Base-by-base conservation (phyloP, 2,797 vertebrate genomes). In the Leptatherina wallacei region DNA sequence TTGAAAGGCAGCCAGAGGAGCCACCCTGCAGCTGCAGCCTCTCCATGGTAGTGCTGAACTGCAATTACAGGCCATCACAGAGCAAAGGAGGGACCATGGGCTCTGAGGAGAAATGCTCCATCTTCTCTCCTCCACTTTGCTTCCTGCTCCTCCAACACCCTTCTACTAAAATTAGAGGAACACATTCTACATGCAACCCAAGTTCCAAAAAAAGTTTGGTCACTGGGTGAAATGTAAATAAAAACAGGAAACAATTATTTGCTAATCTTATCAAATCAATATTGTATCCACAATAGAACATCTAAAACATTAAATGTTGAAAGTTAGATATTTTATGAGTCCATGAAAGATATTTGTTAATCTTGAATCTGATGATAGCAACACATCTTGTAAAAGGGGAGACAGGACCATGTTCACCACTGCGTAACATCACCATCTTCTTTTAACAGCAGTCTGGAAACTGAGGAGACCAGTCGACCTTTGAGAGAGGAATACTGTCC, bases 31-130 rank as follows among this genome's bases (percentile, higher is more conserved):
- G 79, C 78, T 82, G 78, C 79, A 71, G 71, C 77, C 69, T 67
- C 64, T 75, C 61, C 69, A 80, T 72, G 58, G 65, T 71, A 59
- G 65, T 6, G 65, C 78, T 61, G 80, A 89, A 79, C 82, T 83
- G 70, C 83, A 70, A 87, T 91, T 86, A 91, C 68, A 82, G 73
- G 71, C 81, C 80, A 88, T 88, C 83, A 83, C 69, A 20, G 56
- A 65, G 57, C 29, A 66, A 72, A 61, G 55, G 40, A 75, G 64
- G 54, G 62, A 69, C 77, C 77, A 80, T 24, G 35, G 80, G 69
- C 44, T 85, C 68, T 2, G 22, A 75, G 55, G 61, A 71, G 47
- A 85, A 51, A 65, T 44, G 69, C 56, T 69, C 44, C 24, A 29
- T 69, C 49, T 42, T 65, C 64, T 56, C 52, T 71, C n/a, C 42